Conservation (phyloP, 2,113 vertebrate genomes). For the Odontesthes bonariensis region DNA sequence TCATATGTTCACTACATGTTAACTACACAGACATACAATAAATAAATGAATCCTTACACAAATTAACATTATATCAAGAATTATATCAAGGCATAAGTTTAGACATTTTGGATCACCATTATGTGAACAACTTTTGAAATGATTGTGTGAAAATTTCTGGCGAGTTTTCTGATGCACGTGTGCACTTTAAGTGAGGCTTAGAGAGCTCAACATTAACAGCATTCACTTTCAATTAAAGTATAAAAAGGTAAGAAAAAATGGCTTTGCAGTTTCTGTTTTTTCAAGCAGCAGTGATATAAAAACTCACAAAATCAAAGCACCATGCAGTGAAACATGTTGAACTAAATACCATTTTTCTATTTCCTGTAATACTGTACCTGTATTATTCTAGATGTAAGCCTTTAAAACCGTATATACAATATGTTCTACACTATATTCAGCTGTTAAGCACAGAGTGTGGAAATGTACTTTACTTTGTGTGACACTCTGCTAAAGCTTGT, state of each 20-base stretch:
- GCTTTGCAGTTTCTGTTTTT: constrained; percentile 8
- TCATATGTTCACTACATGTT: no score
- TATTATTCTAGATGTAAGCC: constrained; percentile 68
- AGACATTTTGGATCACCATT: background rate
- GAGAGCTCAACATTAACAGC: background rate
- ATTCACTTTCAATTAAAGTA: constrained; percentile 30
- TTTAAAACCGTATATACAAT: constrained; percentile 70
- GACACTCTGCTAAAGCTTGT: constrained; percentile 72
- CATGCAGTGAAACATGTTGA: constrained; percentile 43
- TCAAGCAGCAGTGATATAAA: constrained; percentile 6
- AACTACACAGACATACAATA: background rate
- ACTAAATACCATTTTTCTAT: constrained; percentile 49
- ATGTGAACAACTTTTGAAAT: background rate
- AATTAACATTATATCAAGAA: background rate
- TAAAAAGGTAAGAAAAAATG: constrained; percentile 15
- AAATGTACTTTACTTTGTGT: constrained; percentile 80
- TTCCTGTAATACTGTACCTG: constrained; percentile 59
- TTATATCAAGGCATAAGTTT: background rate
- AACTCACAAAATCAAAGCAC: constrained; percentile 37
- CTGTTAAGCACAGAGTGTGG: constrained; percentile 71
- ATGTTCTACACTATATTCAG: constrained; percentile 71
- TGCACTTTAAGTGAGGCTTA: background rate
- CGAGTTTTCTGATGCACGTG: background rate
- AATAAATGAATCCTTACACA: background rate
- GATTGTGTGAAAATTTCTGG: background rate